phyloP scores from a whole-genome alignment of 2,888 invertebrate genomes.

The Lycaena phlaeas region DNA sequence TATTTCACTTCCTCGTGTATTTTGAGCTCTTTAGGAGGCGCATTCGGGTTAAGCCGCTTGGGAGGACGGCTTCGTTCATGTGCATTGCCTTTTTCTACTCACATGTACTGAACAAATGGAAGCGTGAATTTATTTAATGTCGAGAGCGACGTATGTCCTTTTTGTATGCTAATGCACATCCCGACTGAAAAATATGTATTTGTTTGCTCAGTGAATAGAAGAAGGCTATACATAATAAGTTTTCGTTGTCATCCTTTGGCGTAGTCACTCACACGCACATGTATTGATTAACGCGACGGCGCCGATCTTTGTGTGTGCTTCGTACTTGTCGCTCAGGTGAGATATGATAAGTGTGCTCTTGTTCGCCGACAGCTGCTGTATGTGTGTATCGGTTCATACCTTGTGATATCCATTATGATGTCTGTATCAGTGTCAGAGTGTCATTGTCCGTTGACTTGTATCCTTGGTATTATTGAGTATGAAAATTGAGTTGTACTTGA shows the following conservation, averaged over 20 bases:
- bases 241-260: slow-evolving; percentile 34
- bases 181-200: neutral
- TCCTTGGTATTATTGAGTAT: slow-evolving; percentile 42
- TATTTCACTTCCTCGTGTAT: slow-evolving; percentile 64
- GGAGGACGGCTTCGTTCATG: slow-evolving; percentile 42
- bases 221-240: slow-evolving; percentile 37
- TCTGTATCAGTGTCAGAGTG: slow-evolving; percentile 58
- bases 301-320: slow-evolving; percentile 64
- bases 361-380: slow-evolving; percentile 36
- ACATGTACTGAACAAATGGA: slow-evolving; percentile 29
- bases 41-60: slow-evolving; percentile 60
- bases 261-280: slow-evolving; percentile 78
- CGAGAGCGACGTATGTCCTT: slow-evolving; percentile 25
- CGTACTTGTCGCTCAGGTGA: slow-evolving; percentile 23
- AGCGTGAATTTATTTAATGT: slow-evolving; percentile 35
- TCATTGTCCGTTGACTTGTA: slow-evolving; percentile 51
- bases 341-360: slow-evolving; percentile 34
- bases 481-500: slow-evolving; percentile 41
- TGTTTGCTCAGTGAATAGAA: slow-evolving; percentile 26
- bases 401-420: slow-evolving; percentile 63
- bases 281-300: slow-evolving; percentile 76
- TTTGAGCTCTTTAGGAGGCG: slow-evolving; percentile 62
- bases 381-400: slow-evolving; percentile 53
- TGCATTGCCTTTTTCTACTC: slow-evolving; percentile 62
- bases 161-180: slow-evolving; percentile 1